Percentiles rank a stretch among this genome's conserved stretches.
Conservation (phyloP, 2,888 invertebrate genomes). For the Sceliomorpha sp. region DNA sequence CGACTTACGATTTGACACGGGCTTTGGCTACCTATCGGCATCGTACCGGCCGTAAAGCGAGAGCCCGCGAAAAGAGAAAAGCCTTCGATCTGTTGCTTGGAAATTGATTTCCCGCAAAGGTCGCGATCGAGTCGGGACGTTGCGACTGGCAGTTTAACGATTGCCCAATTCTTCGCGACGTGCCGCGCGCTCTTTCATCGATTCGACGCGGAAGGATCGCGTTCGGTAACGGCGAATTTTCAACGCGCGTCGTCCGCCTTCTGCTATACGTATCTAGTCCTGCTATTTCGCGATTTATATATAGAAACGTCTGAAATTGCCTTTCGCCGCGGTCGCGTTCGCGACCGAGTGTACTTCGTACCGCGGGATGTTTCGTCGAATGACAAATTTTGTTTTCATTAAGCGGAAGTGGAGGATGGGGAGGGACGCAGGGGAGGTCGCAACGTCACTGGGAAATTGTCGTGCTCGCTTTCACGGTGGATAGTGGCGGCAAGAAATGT, state of each 20-base stretch:
- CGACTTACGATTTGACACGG: constrained; percentile 69
- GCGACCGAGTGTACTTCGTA: no score
- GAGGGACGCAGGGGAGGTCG: no score
- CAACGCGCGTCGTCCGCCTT: constrained; percentile 4
- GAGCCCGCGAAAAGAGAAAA: constrained; percentile 25
- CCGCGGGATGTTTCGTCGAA: no score
- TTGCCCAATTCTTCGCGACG: constrained; percentile 15
- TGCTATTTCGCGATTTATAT: constrained; percentile 1
- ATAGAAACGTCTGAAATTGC: no score
- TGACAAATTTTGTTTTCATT: no score
- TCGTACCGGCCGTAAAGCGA: constrained; percentile 15
- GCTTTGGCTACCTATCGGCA: constrained; percentile 35
- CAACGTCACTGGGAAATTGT: no score
- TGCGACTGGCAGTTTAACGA: constrained; percentile 30
- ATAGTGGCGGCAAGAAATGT: no score
- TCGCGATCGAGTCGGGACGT: constrained; percentile 25
- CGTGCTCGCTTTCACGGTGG: no score
- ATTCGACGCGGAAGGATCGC: constrained; percentile 11
- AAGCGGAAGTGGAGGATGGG: no score
- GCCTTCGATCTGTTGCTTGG: constrained; percentile 29
- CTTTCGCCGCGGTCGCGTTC: no score
- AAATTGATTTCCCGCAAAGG: constrained; percentile 29
- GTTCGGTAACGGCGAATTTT: constrained; percentile 2
- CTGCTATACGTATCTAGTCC: constrained; percentile 15
- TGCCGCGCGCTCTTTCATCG: constrained; percentile 7